Conservation (phyloP, 2,888 invertebrate species). For the Drosophila affinis region DNA sequence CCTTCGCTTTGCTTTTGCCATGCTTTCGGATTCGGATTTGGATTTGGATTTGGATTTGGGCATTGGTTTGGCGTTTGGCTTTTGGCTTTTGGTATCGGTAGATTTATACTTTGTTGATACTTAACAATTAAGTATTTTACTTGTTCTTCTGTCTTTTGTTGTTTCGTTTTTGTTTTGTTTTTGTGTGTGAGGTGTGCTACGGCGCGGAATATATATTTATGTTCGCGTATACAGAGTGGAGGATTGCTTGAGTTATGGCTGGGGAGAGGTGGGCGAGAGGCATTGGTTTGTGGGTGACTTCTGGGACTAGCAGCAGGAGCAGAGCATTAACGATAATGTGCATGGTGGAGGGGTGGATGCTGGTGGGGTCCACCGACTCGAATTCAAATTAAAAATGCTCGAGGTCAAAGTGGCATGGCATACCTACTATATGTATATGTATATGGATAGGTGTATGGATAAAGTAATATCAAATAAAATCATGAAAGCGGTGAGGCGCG, state of each 20-base stretch:
- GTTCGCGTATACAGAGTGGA: no score
- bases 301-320: no score
- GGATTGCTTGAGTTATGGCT: no score
- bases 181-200: background rate
- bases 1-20: constrained; percentile 7
- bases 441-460: background rate
- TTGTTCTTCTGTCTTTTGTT: constrained; percentile 45
- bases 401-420: constrained; percentile 9
- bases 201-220: no score
- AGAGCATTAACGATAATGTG: no score
- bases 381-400: constrained; percentile 10
- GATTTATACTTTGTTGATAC: constrained; percentile 80
- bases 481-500: constrained; percentile 60
- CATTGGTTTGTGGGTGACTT: no score
- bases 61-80: constrained; percentile 6
- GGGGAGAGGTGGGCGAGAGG: no score
- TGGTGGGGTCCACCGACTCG: background rate
- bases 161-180: constrained; percentile 2
- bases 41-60: background rate
- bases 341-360: no score
- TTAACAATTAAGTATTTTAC: constrained; percentile 74
- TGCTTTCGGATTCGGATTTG: background rate
- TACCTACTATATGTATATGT: background rate
- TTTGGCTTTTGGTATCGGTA: constrained; percentile 60
- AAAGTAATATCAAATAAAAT: constrained; percentile 27